phyloP scores from a whole-genome alignment of 1,140 invertebrate genomes.

The Eupristina koningsbergeri region DNA sequence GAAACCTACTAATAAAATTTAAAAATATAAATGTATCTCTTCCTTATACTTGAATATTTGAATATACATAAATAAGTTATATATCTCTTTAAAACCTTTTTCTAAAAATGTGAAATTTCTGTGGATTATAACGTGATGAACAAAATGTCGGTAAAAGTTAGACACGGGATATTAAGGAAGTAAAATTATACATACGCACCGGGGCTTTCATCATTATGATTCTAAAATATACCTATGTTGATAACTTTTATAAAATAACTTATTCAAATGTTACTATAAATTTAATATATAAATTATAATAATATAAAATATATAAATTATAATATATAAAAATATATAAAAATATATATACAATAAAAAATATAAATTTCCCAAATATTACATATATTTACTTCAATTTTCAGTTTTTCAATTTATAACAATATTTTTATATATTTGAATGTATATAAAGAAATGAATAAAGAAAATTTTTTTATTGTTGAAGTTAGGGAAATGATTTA shows the following conservation, averaged over 20 bases:
- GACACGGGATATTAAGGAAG: conserved; percentile 19
- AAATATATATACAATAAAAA: not conserved
- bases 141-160: conserved; percentile 40
- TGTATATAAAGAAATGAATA: too few relatives aligned
- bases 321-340: too few relatives aligned
- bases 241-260: not conserved
- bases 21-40: not conserved
- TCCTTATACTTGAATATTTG: not conserved
- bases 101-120: not conserved
- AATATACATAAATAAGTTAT: conserved; percentile 12
- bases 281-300: not conserved
- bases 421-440: too few relatives aligned
- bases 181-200: conserved; percentile 19
- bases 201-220: conserved; percentile 16
- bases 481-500: too few relatives aligned
- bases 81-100: not conserved
- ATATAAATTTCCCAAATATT: too few relatives aligned
- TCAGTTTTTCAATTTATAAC: too few relatives aligned
- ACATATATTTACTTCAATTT: too few relatives aligned
- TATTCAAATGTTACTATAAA: not conserved
- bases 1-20: not conserved
- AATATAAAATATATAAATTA: too few relatives aligned
- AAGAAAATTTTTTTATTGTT: too few relatives aligned
- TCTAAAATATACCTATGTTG: conserved; percentile 15
- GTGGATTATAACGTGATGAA: not conserved